Evolutionary conservation across 2,797 vertebrate genomes (phyloP), one percentile per base, ranked within the genome.

Genomic region (Odontamblyopus rebecca): DNA sequence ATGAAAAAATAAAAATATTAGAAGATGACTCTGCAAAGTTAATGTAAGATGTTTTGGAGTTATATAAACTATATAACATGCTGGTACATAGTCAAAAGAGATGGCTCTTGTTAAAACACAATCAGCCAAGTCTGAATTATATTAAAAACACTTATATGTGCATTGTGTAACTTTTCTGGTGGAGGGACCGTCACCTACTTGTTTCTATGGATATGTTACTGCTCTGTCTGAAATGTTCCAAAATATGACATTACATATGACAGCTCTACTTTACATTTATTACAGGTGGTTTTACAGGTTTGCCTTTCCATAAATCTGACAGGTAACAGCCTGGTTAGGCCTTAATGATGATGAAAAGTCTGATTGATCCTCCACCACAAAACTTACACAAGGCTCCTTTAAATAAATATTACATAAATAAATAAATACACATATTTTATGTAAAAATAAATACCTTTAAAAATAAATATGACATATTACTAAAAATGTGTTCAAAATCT

Each of bases 361-460:
- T 38, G 35, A 38, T 38, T 38, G 35, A 38, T 9, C 35, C 35
- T 38, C 35, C 35, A 38, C 8, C 35, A 38, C 7, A 38, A 38
- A 38, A 9, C 7, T 35, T 35, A 35, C 6, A 35, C 32, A 35
- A 35, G 6, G 6, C 32, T 7, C 35, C 35, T 38, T 38, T 4
- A 38, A 82, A 84, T 82, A 86, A 82, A 86, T 84, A 86, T 53
- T 71, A 1, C 15, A 57, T 74, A 80, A 81, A 89, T 87, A 90
- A 73, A 85, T 81, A 83, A 16, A 83, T 84, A 83, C 65, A 83
- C 44, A 54, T 30, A 15, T 30, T 32, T 4, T 11, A 12, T 60
- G 32, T 29, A 71, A 77, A 35, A 81, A 87, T 84, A 88, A 86
- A 85, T 82, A 74, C 23, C 54, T 2, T 68, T 48, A 44, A 57